Percentiles rank a stretch among this genome's conserved stretches.
Conservation (phyloP, 2,888 invertebrate species). For the Rhaphigaster nebulosa region DNA sequence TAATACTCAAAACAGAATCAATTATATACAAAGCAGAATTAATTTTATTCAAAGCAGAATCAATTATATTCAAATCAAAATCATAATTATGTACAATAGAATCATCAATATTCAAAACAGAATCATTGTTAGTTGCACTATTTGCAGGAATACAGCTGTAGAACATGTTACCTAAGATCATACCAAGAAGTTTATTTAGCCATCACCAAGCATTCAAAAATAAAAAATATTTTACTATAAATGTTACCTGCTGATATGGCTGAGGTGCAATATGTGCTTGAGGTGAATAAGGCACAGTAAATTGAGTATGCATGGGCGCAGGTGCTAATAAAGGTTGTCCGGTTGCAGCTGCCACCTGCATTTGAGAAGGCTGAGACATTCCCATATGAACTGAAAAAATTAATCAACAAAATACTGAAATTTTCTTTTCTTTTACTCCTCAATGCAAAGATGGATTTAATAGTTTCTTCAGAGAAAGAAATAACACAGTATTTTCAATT, state of each 20-base stretch:
- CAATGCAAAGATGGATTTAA: background rate
- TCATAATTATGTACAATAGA: too few relatives aligned
- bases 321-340: slow-evolving; percentile 89
- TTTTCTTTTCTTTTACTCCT: too few relatives aligned
- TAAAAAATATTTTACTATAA: background rate
- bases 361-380: slow-evolving; percentile 71
- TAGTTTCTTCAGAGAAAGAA: background rate
- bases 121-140: background rate
- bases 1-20: too few relatives aligned
- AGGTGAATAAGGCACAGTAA: slow-evolving; percentile 67
- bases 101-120: background rate
- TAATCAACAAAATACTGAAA: background rate
- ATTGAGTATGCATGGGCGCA: slow-evolving; percentile 74
- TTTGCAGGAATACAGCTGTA: background rate
- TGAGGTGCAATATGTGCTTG: slow-evolving; percentile 69
- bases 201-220: slow-evolving; percentile 4
- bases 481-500: background rate
- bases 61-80: too few relatives aligned
- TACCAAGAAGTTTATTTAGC: background rate
- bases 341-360: slow-evolving; percentile 83
- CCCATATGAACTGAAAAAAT: slow-evolving; percentile 69
- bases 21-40: too few relatives aligned
- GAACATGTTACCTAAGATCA: background rate
- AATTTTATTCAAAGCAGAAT: too few relatives aligned
- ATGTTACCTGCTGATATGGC: slow-evolving; percentile 69